Evolutionary conservation across 2,113 vertebrate species (phyloP), one percentile per base, ranked within the genome.

Genomic region (Callithrix jacchus): DNA sequence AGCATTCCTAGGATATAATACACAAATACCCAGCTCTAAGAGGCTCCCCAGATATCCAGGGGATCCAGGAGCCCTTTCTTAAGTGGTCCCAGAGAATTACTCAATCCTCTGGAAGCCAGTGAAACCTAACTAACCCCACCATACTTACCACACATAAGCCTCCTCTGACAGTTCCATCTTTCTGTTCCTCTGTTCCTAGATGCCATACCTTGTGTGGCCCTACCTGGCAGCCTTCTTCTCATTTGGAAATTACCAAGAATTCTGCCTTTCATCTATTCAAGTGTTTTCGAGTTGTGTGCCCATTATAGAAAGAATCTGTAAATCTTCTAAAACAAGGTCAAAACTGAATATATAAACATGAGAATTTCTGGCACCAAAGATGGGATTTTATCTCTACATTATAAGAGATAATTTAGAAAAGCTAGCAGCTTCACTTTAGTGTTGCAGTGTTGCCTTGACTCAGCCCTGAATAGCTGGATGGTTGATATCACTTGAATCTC

Each of bases 401-500:
- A 47, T 37, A 91, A 27, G 8, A 87, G 21, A 47, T 93, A 35
- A 90, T 77, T 91, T 92, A 71, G 86, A 56, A 86, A 89, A 83
- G 7, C 10, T 45, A 27, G 16, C 42, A 73, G 3, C 32, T 93
- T 95, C 68, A 68, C 7, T 93, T 93, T 70, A 64, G 1, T 92
- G 6, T 54, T 76, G 18, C 12, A 14, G 7, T 83, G n/a, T 73
- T 83, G 14, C 30, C 88, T 13, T 70, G 35, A 66, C 89, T 86
- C 32, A 77, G 37, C 42, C 3, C 32, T 84, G 58, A 64, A 14
- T 37, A 73, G 37, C 6, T 40, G 18, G 32, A 40, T 17, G 30
- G 70, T 49, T 91, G n/a, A 30, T 96, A 88, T 80, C 56, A 73
- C 66, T 76, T 80, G 45, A 47, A 93, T 97, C 40, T 95, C 91